These are phyloP conservation scores for Cossypha dichroa DNA, from an alignment of 2,797 vertebrate species.

Conservation along the genomic window DNA sequence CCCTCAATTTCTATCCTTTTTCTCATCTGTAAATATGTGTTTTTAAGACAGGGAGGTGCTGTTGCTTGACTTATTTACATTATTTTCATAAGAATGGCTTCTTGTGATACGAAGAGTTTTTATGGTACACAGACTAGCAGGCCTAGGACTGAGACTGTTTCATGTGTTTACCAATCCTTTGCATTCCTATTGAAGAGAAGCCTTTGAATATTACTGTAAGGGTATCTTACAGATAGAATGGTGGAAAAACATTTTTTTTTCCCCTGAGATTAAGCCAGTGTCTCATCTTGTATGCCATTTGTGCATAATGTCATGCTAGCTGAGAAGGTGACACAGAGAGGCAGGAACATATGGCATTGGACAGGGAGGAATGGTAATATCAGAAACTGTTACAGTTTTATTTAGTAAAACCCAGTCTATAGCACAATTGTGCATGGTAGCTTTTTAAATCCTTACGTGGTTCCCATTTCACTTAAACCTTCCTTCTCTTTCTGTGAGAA, in stretches of 20 bases:
- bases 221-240: neutral
- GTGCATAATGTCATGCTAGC: rapidly evolving
- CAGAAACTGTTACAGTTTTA: neutral
- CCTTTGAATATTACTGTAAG: neutral
- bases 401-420: neutral
- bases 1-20: neutral
- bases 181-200: neutral
- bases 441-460: neutral
- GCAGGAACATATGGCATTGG: neutral
- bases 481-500: neutral
- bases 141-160: neutral
- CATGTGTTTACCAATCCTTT: neutral
- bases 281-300: rapidly evolving
- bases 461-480: neutral
- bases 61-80: neutral
- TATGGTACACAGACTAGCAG: neutral
- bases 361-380: neutral
- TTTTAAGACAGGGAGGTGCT: neutral
- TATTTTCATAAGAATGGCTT: neutral
- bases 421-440: neutral
- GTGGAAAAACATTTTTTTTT: neutral
- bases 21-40: neutral
- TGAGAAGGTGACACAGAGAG: neutral
- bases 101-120: neutral
- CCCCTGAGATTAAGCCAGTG: neutral